Evolutionary conservation across 2,113 vertebrate genomes (phyloP).

Genomic region (Aviceda subcristata): DNA sequence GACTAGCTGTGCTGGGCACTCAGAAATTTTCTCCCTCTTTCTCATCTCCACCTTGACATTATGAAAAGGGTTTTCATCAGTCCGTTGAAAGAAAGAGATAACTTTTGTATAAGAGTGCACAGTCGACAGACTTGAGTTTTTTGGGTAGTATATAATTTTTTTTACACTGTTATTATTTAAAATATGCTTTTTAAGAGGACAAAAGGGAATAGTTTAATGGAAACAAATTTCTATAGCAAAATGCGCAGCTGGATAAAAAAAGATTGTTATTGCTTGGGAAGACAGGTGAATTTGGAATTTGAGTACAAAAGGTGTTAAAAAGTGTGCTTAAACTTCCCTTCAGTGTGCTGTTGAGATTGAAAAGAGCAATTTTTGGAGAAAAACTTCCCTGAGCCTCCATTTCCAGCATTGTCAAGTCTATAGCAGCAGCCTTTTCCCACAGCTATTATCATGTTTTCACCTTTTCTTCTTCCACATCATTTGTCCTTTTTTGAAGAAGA

Average conservation of each 20-base stretch:
- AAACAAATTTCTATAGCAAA: conserved; percentile 60
- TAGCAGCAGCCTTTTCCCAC: background rate
- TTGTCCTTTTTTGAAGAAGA: background rate
- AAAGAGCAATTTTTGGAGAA: conserved; percentile 28
- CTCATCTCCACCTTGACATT: conserved; percentile 8
- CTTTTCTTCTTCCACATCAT: conserved; percentile 21
- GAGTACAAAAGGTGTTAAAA: conserved; percentile 51
- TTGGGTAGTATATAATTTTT: conserved; percentile 52
- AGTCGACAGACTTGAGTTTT: background rate
- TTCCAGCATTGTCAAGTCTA: conserved; percentile 9
- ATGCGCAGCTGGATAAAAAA: conserved; percentile 50
- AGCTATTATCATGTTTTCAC: conserved; percentile 26
- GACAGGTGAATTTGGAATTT: conserved; percentile 54
- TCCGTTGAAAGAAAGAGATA: background rate
- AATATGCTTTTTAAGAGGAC: conserved; percentile 59
- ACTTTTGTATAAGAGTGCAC: conserved; percentile 30
- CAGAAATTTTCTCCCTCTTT: background rate
- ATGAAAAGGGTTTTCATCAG: conserved; percentile 35
- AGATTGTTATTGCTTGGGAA: conserved; percentile 48
- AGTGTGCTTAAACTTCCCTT: conserved; percentile 38
- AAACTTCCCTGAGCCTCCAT: conserved; percentile 9
- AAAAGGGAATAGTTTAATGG: conserved; percentile 65
- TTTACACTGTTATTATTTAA: conserved; percentile 66
- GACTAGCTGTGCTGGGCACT: background rate
- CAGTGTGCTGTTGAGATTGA: conserved; percentile 10